Percentiles rank a stretch among this genome's conserved stretches.
Conservation (phyloP, 2,888 invertebrate species). For the Aphidoletes aphidimyza region DNA sequence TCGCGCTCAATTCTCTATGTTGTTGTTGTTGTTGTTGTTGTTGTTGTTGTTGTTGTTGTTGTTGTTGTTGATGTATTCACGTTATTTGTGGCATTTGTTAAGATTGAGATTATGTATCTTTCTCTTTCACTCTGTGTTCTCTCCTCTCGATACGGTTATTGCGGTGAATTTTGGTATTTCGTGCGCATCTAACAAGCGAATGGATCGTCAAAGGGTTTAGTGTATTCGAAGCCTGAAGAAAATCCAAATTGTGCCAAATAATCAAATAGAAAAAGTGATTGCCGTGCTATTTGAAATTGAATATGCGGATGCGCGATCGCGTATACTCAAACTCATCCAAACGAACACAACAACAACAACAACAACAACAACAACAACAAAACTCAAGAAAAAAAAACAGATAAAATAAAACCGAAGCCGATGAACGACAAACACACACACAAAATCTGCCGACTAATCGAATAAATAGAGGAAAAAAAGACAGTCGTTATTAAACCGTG, state of each 20-base stretch:
- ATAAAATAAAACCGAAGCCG: background rate
- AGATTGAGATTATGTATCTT: no score
- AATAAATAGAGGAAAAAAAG: conserved; percentile 28
- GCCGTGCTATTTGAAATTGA: background rate
- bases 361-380: background rate
- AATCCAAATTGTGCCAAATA: conserved; percentile 10
- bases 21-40: background rate
- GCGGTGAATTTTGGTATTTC: background rate
- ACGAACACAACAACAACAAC: background rate
- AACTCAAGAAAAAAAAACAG: background rate
- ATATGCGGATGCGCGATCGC: background rate
- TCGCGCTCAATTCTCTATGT: background rate
- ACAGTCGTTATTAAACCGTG: background rate
- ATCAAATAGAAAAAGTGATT: conserved; percentile 13
- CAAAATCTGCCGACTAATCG: background rate
- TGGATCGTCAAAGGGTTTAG: no score
- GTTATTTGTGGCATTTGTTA: no score
- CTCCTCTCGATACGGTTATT: no score
- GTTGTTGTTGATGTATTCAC: background rate
- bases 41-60: background rate
- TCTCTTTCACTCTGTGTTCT: no score
- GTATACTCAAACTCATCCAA: background rate
- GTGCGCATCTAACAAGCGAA: background rate
- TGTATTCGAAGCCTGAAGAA: background rate
- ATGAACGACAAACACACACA: no score